A percentile compares a stretch with the other conserved stretches of the same genome.
phyloP scores from a whole-genome alignment of 2,113 vertebrate genomes.

The Aramus guarauna region DNA sequence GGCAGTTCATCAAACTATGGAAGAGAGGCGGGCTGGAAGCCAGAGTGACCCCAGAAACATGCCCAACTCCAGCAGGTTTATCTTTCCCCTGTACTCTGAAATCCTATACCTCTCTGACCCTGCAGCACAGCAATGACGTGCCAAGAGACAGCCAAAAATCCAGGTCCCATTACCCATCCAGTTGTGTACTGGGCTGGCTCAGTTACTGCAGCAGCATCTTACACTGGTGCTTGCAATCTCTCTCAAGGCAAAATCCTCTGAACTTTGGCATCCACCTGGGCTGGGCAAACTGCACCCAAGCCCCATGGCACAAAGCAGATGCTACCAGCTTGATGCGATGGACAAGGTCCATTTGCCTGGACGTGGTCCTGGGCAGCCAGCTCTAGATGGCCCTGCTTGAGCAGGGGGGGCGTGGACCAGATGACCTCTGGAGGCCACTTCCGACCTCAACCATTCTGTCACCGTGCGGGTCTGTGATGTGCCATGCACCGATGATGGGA shows the following conservation, averaged over 20 bases:
- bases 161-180: neutral
- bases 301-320: neutral
- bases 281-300: neutral
- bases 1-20: rapidly evolving
- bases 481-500: neutral
- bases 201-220: neutral
- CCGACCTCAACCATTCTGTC: neutral
- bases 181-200: neutral
- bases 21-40: neutral
- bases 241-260: neutral
- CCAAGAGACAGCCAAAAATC: neutral
- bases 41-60: neutral
- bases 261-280: neutral
- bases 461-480: neutral
- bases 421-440: neutral
- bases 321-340: neutral
- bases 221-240: neutral
- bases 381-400: neutral
- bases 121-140: neutral
- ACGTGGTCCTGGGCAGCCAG: neutral
- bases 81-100: neutral
- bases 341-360: neutral
- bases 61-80: neutral
- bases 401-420: neutral
- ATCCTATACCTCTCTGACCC: neutral